Conservation (phyloP, 1,140 invertebrate genomes). For the Battus philenor region DNA sequence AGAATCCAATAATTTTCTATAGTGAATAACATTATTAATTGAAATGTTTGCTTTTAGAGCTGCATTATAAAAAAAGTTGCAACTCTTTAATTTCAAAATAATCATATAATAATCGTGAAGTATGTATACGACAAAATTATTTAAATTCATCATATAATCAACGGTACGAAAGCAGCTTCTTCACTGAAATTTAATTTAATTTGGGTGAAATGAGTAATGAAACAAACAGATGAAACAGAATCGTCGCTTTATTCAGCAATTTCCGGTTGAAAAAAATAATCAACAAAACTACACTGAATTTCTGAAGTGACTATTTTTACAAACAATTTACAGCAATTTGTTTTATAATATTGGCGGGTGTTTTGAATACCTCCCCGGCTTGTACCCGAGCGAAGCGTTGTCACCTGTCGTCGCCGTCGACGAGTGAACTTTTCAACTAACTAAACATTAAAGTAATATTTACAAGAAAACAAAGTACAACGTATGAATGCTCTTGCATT, state of each 20-base stretch:
- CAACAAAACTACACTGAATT: constrained; percentile 73
- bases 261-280: constrained; percentile 70
- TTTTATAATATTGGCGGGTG: constrained; percentile 29
- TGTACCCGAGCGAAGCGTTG: constrained; percentile 23
- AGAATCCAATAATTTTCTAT: too few relatives aligned
- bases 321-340: constrained; percentile 71
- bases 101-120: too few relatives aligned
- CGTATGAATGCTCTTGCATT: constrained; percentile 24
- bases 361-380: constrained; percentile 35
- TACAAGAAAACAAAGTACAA: constrained; percentile 51
- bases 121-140: too few relatives aligned
- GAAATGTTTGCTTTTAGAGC: too few relatives aligned
- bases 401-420: constrained; percentile 9
- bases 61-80: too few relatives aligned
- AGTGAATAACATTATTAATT: too few relatives aligned
- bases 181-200: too few relatives aligned
- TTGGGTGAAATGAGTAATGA: too few relatives aligned
- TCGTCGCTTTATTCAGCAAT: constrained; percentile 72
- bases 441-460: constrained; percentile 53
- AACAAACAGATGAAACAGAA: constrained; percentile 64
- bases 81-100: too few relatives aligned
- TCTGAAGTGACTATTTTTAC: constrained; percentile 71
- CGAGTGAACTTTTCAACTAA: constrained; percentile 28
- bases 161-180: too few relatives aligned
- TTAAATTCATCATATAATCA: too few relatives aligned